Conservation (phyloP, 2,888 invertebrate species). For the Nomada ferruginata region DNA sequence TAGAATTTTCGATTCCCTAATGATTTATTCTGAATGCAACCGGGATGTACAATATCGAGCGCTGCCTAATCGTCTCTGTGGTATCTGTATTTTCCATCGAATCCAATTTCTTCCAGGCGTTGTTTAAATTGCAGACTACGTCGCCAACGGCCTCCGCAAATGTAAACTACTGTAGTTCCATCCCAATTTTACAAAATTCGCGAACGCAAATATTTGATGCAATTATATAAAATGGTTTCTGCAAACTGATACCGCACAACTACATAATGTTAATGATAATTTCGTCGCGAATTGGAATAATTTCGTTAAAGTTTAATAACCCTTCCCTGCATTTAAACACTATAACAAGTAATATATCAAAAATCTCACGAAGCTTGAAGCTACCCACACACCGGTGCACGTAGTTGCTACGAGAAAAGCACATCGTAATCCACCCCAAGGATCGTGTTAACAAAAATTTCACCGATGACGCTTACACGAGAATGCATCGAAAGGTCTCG, state of each 20-base stretch:
- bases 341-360: no score
- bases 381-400: not conserved
- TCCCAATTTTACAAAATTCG: no score
- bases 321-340: no score
- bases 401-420: not conserved
- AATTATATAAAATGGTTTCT: no score
- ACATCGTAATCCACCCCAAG: not conserved
- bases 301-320: no score
- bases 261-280: no score
- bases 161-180: no score
- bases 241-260: no score
- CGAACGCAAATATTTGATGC: no score
- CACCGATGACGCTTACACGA: not conserved
- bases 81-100: not conserved
- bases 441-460: not conserved
- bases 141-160: not conserved
- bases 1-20: not conserved
- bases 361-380: no score
- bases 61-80: not conserved
- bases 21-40: not conserved
- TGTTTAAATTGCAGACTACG: constrained; percentile 1
- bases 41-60: constrained; percentile 7
- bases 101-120: no score
- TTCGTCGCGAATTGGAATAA: no score
- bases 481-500: constrained; percentile 14